Percentiles rank a stretch among this genome's conserved stretches.
Evolutionary conservation across 2,888 invertebrate genomes (phyloP).

Genomic region (Saturnia japonica): DNA sequence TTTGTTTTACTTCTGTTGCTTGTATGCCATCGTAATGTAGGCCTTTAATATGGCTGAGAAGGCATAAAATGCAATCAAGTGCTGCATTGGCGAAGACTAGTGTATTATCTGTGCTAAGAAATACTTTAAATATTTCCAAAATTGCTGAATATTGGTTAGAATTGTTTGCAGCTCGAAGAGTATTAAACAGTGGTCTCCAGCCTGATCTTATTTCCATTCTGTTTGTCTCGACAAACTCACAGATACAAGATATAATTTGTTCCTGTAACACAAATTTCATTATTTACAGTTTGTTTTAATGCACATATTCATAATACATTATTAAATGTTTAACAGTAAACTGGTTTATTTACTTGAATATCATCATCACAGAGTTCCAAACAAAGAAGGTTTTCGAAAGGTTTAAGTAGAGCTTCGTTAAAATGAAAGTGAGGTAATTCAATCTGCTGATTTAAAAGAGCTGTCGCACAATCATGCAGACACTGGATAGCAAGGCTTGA

Average conservation of each 20-base stretch:
- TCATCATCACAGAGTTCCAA: slow-evolving; percentile 96
- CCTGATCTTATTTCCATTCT: slow-evolving; percentile 96
- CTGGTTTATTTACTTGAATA: slow-evolving; percentile 85
- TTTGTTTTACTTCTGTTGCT: slow-evolving; percentile 69
- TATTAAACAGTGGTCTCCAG: slow-evolving; percentile 97
- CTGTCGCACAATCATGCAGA: slow-evolving; percentile 95
- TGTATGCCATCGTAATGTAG: slow-evolving; percentile 82
- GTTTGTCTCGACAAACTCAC: slow-evolving; percentile 97
- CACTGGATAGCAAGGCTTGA: slow-evolving; percentile 95
- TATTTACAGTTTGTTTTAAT: background rate
- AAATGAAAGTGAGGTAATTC: slow-evolving; percentile 97
- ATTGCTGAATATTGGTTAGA: slow-evolving; percentile 87
- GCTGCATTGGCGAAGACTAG: slow-evolving; percentile 97
- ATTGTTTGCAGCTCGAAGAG: slow-evolving; percentile 92
- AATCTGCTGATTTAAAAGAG: slow-evolving; percentile 91
- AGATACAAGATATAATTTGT: slow-evolving; percentile 95
- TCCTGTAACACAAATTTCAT: slow-evolving; percentile 79
- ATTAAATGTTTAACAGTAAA: background rate
- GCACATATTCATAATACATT: background rate
- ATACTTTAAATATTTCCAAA: slow-evolving; percentile 96
- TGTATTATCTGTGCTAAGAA: slow-evolving; percentile 95
- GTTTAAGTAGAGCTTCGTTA: slow-evolving; percentile 96
- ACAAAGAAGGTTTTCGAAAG: slow-evolving; percentile 96
- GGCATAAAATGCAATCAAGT: slow-evolving; percentile 95
- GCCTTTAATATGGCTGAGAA: slow-evolving; percentile 89